These are phyloP conservation scores for Perca flavescens DNA, from an alignment of 2,113 vertebrate species.

Conservation along the genomic window DNA sequence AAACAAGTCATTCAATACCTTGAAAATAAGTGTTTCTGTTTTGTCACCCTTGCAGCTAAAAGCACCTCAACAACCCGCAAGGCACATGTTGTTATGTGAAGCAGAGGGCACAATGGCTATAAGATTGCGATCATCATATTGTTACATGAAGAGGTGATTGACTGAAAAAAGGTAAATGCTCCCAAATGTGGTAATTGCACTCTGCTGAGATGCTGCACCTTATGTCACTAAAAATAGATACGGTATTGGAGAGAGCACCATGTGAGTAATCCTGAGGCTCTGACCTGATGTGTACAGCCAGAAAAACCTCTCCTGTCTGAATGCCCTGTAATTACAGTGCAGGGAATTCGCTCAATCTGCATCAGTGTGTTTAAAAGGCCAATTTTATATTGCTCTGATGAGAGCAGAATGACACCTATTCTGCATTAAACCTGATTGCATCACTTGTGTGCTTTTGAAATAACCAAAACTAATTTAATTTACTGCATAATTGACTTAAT, in stretches of 20 bases:
- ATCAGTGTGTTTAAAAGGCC: background rate
- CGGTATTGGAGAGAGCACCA: constrained; percentile 8
- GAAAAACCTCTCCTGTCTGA: constrained; percentile 36
- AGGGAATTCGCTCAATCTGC: background rate
- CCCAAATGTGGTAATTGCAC: background rate
- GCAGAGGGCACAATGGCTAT: background rate
- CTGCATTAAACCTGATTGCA: background rate
- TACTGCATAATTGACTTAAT: background rate
- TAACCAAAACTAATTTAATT: background rate
- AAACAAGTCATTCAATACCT: background rate
- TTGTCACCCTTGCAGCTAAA: background rate
- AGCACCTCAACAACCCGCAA: background rate
- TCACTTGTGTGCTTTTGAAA: background rate
- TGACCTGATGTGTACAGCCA: constrained; percentile 12
- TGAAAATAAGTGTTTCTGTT: background rate
- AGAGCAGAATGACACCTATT: background rate
- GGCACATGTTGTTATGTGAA: constrained; percentile 6
- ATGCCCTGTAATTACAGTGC: constrained; percentile 33
- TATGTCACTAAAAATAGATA: constrained; percentile 1
- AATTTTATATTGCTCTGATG: background rate
- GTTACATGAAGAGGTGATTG: constrained; percentile 3
- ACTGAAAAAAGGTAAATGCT: constrained; percentile 15
- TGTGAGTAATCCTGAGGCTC: background rate
- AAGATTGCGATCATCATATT: background rate
- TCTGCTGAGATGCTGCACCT: constrained; percentile 1